Base-by-base conservation (phyloP, 2,113 vertebrate genomes). In the Carollia perspicillata region DNA sequence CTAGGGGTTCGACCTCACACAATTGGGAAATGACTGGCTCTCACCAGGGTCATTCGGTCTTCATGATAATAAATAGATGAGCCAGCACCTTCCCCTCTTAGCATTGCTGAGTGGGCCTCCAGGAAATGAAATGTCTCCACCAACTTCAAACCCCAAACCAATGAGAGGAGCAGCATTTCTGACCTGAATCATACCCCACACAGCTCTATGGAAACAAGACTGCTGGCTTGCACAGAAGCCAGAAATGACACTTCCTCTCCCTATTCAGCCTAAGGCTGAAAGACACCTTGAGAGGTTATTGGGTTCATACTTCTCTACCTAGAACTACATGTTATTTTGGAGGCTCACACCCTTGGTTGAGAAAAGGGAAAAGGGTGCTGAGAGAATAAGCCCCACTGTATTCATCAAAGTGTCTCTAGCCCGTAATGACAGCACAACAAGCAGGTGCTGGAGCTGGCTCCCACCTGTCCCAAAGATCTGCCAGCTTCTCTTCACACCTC, bases 11-110 rank as follows among this genome's bases (percentile, higher is more conserved):
- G 74, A 93, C 63, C 63, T 92, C 95, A 77, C 4, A 42, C 30
- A 66, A 80, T 53, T 79, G 72, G 88, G 96, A 96, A 60, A 96
- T 97, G 95, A 96, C 96, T 63, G n/a, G 37, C 96, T 98, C 77
- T 96, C 71, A 72, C 65, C 81, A 77, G 37, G 6, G 88, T 94
- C 97, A 89, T 28, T 83, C 23, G 12, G 90, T 97, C 95, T 96
- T 90, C 79, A 72, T 22, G 77, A 91, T 85, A 55, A 89, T 47
- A 0, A 79, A 75, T 69, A 0, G 0, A 95, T 95, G 96, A 97
- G 85, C 85, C 86, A 93, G 93, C 96, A 97, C 37, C 60, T 93
- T 90, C 35, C 63, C n/a, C 80, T 92, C 28, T 18, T 35, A 4
- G 53, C 51, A 28, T 1, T 89, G 86, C 95, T 86, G 77, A 96